Conservation (phyloP, 2,113 vertebrate genomes). For the Scortum barcoo region DNA sequence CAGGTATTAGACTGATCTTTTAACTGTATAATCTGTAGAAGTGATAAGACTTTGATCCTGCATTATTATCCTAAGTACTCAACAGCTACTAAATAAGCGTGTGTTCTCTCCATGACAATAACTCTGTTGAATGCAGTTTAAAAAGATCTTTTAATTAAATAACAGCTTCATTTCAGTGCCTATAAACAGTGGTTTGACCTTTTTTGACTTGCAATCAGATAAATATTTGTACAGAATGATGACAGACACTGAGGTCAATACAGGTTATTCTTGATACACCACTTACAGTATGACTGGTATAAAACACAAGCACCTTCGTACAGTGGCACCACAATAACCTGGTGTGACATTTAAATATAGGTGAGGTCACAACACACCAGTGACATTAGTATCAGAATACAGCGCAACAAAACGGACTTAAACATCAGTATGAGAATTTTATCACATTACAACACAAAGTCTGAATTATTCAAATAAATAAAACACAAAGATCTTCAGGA, state of each 20-base stretch:
- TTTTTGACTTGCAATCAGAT: conserved; percentile 17
- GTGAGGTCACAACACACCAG: conserved; percentile 38
- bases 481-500: conserved; percentile 35
- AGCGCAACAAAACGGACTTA: conserved; percentile 25
- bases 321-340: conserved; percentile 13
- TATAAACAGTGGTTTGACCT: conserved; percentile 33
- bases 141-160: conserved; percentile 58
- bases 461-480: conserved; percentile 68
- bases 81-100: neutral
- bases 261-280: neutral
- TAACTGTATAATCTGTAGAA: neutral
- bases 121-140: neutral
- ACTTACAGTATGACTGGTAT: conserved; percentile 6
- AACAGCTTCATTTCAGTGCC: conserved; percentile 33
- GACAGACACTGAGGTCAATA: neutral
- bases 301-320: conserved; percentile 23
- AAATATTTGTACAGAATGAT: conserved; percentile 39
- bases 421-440: neutral
- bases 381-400: conserved; percentile 31
- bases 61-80: neutral
- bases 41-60: neutral
- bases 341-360: conserved; percentile 19
- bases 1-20: neutral
- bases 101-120: neutral
- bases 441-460: conserved; percentile 25